A percentile compares a stretch with the other conserved stretches of the same genome.
These are phyloP conservation scores for Drosophila orena DNA, from an alignment of 1,140 invertebrate species.

Conservation along the genomic window DNA sequence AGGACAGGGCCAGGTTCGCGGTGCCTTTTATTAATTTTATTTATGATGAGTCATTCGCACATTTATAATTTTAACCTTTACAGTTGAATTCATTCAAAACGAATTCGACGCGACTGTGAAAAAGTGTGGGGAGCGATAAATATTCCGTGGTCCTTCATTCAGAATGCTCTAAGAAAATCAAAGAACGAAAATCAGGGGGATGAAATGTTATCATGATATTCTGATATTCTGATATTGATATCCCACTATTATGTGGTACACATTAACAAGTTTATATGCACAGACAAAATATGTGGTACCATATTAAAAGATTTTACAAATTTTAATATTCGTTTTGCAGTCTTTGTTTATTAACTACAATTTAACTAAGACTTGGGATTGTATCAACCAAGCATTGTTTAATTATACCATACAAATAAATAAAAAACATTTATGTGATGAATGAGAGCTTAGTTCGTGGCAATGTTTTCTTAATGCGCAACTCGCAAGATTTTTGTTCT, in stretches of 20 bases:
- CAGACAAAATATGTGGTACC: too few species aligned
- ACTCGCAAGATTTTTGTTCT: neutral
- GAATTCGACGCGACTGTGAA: slow-evolving; percentile 45
- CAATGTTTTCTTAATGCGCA: too few species aligned
- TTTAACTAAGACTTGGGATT: too few species aligned
- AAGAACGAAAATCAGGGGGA: slow-evolving; percentile 1
- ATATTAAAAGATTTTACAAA: too few species aligned
- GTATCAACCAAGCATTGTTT: too few species aligned
- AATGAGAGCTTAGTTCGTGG: too few species aligned
- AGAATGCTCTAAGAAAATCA: slow-evolving; percentile 9
- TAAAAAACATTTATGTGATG: too few species aligned
- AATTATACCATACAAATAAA: too few species aligned
- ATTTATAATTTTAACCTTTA: slow-evolving; percentile 85
- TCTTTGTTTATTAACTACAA: too few species aligned
- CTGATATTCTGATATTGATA: neutral
- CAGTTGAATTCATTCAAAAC: slow-evolving; percentile 83
- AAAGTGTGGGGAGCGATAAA: slow-evolving; percentile 22
- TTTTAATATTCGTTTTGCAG: too few species aligned
- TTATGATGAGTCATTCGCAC: slow-evolving; percentile 85
- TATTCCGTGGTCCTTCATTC: slow-evolving; percentile 4
- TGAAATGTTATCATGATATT: neutral
- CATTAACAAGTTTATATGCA: neutral
- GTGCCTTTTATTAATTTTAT: slow-evolving; percentile 84
- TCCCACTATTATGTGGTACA: slow-evolving; percentile 10
- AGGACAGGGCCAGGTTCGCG: slow-evolving; percentile 43